A percentile compares a stretch with the other conserved stretches of the same genome.
Evolutionary conservation across 2,888 invertebrate species (phyloP).

Genomic region (Gandaritis pyraliata): DNA sequence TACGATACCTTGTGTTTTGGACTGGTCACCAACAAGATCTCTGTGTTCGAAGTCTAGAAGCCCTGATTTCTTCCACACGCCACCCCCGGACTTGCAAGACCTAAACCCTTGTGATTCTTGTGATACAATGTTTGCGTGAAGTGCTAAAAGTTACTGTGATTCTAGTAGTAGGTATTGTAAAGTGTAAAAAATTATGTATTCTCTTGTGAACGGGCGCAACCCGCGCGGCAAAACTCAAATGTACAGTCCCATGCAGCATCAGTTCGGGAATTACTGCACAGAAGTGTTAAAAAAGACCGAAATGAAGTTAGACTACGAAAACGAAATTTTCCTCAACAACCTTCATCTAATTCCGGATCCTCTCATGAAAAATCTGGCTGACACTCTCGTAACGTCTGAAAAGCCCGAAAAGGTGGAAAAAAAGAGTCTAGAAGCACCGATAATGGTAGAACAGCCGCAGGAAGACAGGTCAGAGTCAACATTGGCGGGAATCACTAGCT

Average conservation of each 20-base stretch:
- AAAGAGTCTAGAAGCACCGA: slow-evolving; percentile 30
- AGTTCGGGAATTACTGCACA: slow-evolving; percentile 64
- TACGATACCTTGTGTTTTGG: slow-evolving; percentile 46
- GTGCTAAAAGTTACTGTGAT: slow-evolving; percentile 40
- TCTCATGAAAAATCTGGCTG: slow-evolving; percentile 73
- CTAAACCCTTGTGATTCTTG: slow-evolving; percentile 35
- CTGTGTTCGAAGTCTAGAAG: slow-evolving; percentile 46
- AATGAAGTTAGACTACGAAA: slow-evolving; percentile 58
- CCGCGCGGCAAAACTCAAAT: slow-evolving; percentile 53
- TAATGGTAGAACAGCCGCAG: slow-evolving; percentile 27
- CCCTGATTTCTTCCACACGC: slow-evolving; percentile 59
- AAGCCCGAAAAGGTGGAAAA: slow-evolving; percentile 34
- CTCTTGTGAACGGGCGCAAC: slow-evolving; percentile 59
- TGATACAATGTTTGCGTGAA: slow-evolving; percentile 38
- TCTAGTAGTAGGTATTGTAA: slow-evolving; percentile 21
- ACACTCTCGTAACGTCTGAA: slow-evolving; percentile 59
- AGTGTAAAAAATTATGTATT: slow-evolving; percentile 61
- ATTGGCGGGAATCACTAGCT: slow-evolving; percentile 62
- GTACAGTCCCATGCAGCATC: slow-evolving; percentile 58
- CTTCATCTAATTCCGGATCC: slow-evolving; percentile 68
- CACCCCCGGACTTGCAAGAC: slow-evolving; percentile 63
- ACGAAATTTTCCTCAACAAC: slow-evolving; percentile 62
- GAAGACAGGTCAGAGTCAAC: slow-evolving; percentile 40
- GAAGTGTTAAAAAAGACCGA: slow-evolving; percentile 56
- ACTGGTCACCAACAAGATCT: slow-evolving; percentile 54